Evolutionary conservation across 2,888 invertebrate species (phyloP).

Genomic region (Sinelater perroti): DNA sequence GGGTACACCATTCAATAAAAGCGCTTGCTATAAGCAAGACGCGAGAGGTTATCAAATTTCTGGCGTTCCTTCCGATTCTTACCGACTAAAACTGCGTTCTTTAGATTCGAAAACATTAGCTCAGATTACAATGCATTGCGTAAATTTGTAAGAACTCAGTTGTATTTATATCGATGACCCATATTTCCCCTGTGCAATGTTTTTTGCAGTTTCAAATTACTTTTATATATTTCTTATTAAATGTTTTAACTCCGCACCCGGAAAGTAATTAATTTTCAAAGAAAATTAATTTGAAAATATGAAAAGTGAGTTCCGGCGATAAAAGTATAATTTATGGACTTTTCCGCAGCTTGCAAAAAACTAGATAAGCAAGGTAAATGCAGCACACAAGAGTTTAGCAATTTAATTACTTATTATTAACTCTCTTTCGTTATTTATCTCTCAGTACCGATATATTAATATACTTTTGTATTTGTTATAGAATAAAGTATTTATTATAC

Average conservation of each 20-base stretch:
- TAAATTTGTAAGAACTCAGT: not conserved
- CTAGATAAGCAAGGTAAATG: constrained; percentile 2
- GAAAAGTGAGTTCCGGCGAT: not conserved
- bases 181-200: not conserved
- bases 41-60: constrained; percentile 14
- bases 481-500: too few species aligned
- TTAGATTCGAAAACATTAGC: not conserved
- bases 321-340: not conserved
- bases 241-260: not conserved
- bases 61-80: constrained; percentile 5
- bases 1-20: constrained; percentile 14
- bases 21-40: constrained; percentile 5
- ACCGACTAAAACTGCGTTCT: constrained; percentile 1
- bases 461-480: too few species aligned
- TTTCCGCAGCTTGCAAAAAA: not conserved
- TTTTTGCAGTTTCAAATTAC: not conserved
- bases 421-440: too few species aligned
- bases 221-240: too few species aligned
- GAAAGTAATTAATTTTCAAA: constrained; percentile 3
- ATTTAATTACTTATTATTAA: too few species aligned
- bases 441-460: too few species aligned
- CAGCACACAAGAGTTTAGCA: not conserved
- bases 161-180: not conserved
- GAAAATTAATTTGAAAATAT: not conserved
- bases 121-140: not conserved